Evolutionary conservation across 1,140 invertebrate species (phyloP), one percentile per base, ranked within the genome.

Genomic region (Adelges cooleyi): DNA sequence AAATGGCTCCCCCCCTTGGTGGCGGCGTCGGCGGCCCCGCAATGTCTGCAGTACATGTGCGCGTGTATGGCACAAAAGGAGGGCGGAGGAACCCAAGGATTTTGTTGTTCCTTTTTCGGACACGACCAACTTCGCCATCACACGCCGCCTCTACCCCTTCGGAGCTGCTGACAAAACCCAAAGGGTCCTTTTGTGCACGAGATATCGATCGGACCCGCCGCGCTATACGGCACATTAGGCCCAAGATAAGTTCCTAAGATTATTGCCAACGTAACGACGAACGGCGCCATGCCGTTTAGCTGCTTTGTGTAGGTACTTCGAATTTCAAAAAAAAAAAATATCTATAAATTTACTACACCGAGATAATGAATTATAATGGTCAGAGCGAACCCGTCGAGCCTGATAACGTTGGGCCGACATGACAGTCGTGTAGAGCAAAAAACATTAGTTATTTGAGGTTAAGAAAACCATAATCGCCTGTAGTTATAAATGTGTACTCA

Each of bases 101-200:
- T 62, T 62, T 48, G 56, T 62, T 48, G 56, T 62, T 62, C 56
- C 56, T 62, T 62, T 62, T 62, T 62, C 56, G 56, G 56, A 62
- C 56, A 33, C 42, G 56, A 62, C 42, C 56, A 48, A 62, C 42
- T 62, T 62, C 56, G 56, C 56, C 56, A 46, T 62, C 56, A 29
- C 25, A 48, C 56, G 53, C 23, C 53, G 23, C 38, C 38, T 11
- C 53, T 22, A 46, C 40, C 56, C 54, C 56, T 29, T 48, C 11
- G 25, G 18, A 62, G 5, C 11, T 20, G n/a, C 56, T 40, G 46
- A 29, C 3, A 62, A 62, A 62, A 59, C 53, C 42, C 25, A 20
- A 25, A 50, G 56, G 56, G 22, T 27, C 54, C 56, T 62, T 48
- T 62, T 48, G 56, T 48, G 38, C 22, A 23, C 25, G 3, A 17